Conservation (phyloP, 2,797 vertebrate genomes). For the Pachyuromys duprasi region DNA sequence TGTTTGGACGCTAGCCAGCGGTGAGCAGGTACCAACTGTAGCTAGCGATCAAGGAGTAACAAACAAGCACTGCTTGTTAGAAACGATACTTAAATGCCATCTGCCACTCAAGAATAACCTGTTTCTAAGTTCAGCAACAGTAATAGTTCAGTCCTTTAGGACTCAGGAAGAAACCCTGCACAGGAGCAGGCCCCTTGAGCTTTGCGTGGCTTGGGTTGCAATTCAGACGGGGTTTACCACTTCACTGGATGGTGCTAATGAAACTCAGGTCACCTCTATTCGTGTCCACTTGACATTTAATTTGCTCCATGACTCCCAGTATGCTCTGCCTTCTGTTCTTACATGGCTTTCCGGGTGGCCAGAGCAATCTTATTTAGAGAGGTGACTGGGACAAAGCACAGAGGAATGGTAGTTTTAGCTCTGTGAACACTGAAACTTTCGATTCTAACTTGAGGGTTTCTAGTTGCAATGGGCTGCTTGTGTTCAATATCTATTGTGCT, state of each 20-base stretch:
- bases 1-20: not conserved
- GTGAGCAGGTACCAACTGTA: not conserved
- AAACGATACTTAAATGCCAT: not conserved
- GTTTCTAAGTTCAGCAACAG: not conserved
- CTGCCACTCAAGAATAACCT: not conserved
- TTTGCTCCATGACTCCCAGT: not conserved
- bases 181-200: not conserved
- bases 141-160: not conserved
- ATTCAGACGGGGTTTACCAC: not conserved
- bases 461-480: not conserved
- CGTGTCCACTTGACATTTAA: slow-evolving; percentile 53
- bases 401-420: not conserved
- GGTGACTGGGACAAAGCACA: not conserved
- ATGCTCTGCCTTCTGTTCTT: not conserved
- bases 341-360: not conserved
- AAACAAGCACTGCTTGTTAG: not conserved
- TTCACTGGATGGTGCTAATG: slow-evolving; percentile 63
- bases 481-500: not conserved
- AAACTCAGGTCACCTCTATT: slow-evolving; percentile 3
- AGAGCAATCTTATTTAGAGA: not conserved
- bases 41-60: not conserved
- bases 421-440: not conserved
- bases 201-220: slow-evolving; percentile 65
- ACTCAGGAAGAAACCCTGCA: not conserved
- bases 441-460: not conserved